Evolutionary conservation across 1,140 invertebrate genomes (phyloP).

Genomic region (Callitettix versicolor): DNA sequence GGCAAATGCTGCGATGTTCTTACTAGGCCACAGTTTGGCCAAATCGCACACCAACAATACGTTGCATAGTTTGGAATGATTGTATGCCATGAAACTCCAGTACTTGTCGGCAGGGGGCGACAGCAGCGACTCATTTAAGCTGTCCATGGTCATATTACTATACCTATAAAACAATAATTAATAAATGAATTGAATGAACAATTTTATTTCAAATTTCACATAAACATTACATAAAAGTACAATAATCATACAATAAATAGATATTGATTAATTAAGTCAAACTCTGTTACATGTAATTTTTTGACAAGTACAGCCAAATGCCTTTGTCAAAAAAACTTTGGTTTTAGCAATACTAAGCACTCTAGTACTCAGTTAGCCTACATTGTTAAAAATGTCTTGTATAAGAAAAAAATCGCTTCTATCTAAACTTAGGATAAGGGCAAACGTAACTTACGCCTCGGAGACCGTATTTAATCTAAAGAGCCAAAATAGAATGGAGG

Average conservation of each 20-base stretch:
- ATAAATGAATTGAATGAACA: conserved; percentile 12
- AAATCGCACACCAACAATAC: conserved; percentile 71
- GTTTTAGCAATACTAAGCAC: too few species aligned
- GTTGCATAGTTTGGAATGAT: conserved; percentile 84
- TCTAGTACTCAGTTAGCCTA: too few species aligned
- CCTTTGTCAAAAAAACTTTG: too few species aligned
- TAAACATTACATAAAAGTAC: conserved; percentile 9
- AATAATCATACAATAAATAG: too few species aligned
- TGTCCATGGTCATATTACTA: conserved; percentile 44
- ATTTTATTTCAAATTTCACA: conserved; percentile 6
- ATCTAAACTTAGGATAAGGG: too few species aligned
- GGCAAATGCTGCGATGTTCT: conserved; percentile 65
- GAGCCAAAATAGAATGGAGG: too few species aligned
- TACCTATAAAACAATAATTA: conserved; percentile 46
- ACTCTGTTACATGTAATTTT: too few species aligned
- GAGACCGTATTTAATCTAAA: too few species aligned
- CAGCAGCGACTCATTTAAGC: conserved; percentile 46
- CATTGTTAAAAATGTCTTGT: too few species aligned
- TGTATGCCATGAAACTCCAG: conserved; percentile 74
- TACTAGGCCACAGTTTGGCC: conserved; percentile 51
- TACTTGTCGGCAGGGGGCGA: conserved; percentile 48
- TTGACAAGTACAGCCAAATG: conserved; percentile 1
- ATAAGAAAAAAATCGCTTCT: too few species aligned
- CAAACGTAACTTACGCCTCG: too few species aligned
- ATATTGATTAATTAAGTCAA: conserved; percentile 2